Percentiles rank a stretch among this genome's conserved stretches.
phyloP scores from a whole-genome alignment of 1,140 invertebrate genomes.

The Drosophila suzukii region DNA sequence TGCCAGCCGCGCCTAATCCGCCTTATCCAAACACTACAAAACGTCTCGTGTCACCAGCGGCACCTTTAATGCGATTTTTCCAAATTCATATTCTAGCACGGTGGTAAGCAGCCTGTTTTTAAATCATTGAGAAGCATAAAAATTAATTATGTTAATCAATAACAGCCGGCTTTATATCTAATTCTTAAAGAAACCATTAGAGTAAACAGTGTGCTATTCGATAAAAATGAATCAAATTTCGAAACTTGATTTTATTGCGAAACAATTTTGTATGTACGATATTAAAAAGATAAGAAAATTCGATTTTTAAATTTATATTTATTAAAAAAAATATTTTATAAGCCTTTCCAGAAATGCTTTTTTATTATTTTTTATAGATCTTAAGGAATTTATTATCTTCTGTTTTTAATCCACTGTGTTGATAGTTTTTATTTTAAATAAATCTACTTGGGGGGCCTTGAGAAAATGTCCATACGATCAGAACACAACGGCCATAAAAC shows the following conservation, averaged over 20 bases:
- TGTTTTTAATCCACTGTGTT: constrained; percentile 23
- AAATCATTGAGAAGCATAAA: neutral
- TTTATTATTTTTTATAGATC: too few relatives aligned
- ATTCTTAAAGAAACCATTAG: constrained; percentile 12
- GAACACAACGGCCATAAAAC: constrained; percentile 37
- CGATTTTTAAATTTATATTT: too few relatives aligned
- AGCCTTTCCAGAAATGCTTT: too few relatives aligned
- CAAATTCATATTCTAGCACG: constrained; percentile 36
- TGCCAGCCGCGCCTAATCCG: constrained; percentile 28
- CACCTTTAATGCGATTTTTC: constrained; percentile 43
- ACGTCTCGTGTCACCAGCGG: constrained; percentile 49
- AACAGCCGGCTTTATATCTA: neutral
- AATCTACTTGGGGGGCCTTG: constrained; percentile 40
- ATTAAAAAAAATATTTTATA: too few relatives aligned
- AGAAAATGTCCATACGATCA: constrained; percentile 16
- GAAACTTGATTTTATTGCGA: too few relatives aligned
- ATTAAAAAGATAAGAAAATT: too few relatives aligned
- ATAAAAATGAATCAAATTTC: neutral
- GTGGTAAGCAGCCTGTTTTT: constrained; percentile 20
- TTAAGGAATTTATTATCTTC: constrained; percentile 6
- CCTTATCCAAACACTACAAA: constrained; percentile 25
- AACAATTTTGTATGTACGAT: too few relatives aligned
- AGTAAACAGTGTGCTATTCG: neutral
- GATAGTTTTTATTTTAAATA: constrained; percentile 33
- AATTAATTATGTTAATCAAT: constrained; percentile 14